These are phyloP conservation scores for Artemia sp. DNA, from an alignment of 2,888 invertebrate genomes.

Conservation along the genomic window DNA sequence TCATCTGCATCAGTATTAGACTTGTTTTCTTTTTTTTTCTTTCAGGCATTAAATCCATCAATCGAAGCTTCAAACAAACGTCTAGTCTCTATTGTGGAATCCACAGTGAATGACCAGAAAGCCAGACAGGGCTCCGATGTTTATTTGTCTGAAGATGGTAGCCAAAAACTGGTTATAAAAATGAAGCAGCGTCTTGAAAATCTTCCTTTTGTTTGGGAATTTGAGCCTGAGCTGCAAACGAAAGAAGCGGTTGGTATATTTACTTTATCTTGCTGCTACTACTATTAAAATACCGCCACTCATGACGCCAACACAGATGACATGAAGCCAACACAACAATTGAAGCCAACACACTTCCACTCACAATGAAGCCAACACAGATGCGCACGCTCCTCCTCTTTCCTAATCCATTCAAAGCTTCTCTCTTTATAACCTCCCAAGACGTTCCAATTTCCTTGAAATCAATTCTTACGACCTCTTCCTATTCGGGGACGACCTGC, in stretches of 20 bases:
- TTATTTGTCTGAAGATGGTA: background rate
- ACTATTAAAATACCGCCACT: too few species aligned
- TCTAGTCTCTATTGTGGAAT: background rate
- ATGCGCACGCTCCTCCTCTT: too few species aligned
- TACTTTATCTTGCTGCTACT: too few species aligned
- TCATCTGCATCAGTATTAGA: background rate
- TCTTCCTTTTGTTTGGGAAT: constrained; percentile 6
- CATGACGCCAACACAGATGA: too few species aligned
- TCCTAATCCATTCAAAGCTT: too few species aligned
- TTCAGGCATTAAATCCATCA: background rate
- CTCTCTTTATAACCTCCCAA: too few species aligned
- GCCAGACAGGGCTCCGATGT: background rate
- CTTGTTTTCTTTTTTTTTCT: background rate
- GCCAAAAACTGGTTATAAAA: background rate
- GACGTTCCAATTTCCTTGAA: too few species aligned
- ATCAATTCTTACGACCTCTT: too few species aligned
- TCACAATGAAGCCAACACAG: too few species aligned
- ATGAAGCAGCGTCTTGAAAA: background rate
- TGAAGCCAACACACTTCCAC: too few species aligned
- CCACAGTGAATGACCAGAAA: background rate
- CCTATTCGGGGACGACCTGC: too few species aligned
- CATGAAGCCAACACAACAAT: too few species aligned
- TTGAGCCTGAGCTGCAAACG: background rate
- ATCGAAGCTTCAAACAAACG: background rate
- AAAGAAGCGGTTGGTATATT: background rate